phyloP scores from a whole-genome alignment of 2,888 invertebrate species.

The Heterodera filipjevi region DNA sequence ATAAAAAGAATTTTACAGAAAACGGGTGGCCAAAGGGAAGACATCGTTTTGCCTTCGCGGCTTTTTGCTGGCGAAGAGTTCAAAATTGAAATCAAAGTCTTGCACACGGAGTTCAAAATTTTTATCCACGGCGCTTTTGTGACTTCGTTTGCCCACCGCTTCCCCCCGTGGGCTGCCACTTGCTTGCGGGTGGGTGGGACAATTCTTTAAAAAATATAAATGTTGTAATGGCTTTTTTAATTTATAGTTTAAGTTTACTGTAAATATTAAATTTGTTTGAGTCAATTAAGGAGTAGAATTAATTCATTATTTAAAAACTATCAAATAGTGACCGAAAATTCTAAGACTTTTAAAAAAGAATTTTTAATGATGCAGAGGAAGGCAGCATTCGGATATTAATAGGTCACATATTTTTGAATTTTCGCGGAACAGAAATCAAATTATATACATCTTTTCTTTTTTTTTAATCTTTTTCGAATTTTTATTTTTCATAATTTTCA shows the following conservation, averaged over 20 bases:
- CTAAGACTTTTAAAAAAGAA: too few relatives aligned
- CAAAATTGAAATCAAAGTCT: neutral
- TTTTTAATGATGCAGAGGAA: too few relatives aligned
- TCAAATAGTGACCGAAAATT: too few relatives aligned
- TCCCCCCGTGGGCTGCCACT: slow-evolving; percentile 5
- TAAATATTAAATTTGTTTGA: too few relatives aligned
- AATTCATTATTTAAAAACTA: too few relatives aligned
- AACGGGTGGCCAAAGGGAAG: neutral
- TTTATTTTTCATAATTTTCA: neutral
- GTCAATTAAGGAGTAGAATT: too few relatives aligned
- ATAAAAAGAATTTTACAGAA: neutral
- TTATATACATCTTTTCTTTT: too few relatives aligned
- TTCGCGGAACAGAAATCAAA: too few relatives aligned
- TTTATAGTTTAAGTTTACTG: too few relatives aligned
- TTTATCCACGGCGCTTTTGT: neutral
- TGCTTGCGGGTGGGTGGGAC: neutral
- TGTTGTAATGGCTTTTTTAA: neutral
- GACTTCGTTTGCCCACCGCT: neutral
- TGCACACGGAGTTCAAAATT: neutral
- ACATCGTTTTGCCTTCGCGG: neutral
- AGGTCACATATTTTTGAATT: too few relatives aligned
- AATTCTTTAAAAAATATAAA: neutral
- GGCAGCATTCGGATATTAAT: too few relatives aligned
- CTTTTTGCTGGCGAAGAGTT: neutral
- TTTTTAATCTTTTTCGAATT: neutral